Percentiles rank a stretch among this genome's conserved stretches.
These are phyloP conservation scores for Arctopsyche grandis DNA, from an alignment of 1,140 invertebrate genomes.

Conservation along the genomic window DNA sequence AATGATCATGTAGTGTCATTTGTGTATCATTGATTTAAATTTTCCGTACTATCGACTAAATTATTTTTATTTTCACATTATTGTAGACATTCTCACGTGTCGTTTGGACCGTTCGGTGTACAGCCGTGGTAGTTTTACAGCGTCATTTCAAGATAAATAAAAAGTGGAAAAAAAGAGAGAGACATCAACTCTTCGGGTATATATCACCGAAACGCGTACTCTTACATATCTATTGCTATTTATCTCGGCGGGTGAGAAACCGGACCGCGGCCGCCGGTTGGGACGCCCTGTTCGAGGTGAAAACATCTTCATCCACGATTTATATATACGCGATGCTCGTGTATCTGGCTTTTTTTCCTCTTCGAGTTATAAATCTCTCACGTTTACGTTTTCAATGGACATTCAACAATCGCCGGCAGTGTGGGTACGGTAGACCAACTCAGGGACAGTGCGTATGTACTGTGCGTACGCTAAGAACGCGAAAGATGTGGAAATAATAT, in stretches of 20 bases:
- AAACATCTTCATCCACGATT: conserved; percentile 26
- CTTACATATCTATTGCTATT: neutral
- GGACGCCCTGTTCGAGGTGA: neutral
- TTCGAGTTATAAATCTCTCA: conserved; percentile 23
- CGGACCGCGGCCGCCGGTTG: neutral
- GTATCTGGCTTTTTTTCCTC: conserved; percentile 28
- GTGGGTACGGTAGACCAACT: neutral
- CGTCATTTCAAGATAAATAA: neutral
- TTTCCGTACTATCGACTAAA: too few species aligned
- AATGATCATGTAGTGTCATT: too few species aligned
- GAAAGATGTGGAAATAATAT: neutral
- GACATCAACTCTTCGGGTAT: neutral
- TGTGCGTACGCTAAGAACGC: neutral
- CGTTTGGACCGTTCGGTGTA: neutral
- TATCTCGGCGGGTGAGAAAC: conserved; percentile 5
- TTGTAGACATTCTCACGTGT: too few species aligned
- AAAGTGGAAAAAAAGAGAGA: neutral
- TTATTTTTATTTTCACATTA: too few species aligned
- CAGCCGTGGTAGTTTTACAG: neutral
- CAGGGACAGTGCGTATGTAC: neutral
- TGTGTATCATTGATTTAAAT: too few species aligned
- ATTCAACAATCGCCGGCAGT: conserved; percentile 19
- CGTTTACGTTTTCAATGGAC: conserved; percentile 30
- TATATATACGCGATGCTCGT: conserved; percentile 1
- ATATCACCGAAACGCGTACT: conserved; percentile 9